Base-by-base conservation (phyloP, 2,113 vertebrate genomes). In the Cyprinodon tularosa region DNA sequence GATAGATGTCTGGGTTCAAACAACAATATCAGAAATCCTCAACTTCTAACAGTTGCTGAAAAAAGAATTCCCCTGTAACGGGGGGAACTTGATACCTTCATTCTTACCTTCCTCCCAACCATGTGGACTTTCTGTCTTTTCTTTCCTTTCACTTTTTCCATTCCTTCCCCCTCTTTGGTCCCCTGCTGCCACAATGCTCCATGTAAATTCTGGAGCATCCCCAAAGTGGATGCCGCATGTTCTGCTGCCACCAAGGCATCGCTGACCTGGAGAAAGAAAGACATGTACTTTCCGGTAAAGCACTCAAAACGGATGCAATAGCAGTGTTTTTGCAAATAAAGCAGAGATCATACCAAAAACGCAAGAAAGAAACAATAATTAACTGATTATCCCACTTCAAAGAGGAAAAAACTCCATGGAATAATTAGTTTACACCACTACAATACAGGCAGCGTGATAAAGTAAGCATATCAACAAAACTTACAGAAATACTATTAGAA, bases 31-130 rank as follows among this genome's bases (percentile, higher is more conserved):
- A 62, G 15, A 77, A 0, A 12, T 29, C 4, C 38, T 40, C 37
- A 40, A 40, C n/a, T 53, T 17, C 39, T 61, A 84, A 71, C 0
- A 69, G 79, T 72, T 83, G 10, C 78, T 72, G 66, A 83, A 86
- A 84, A 86, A 81, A 63, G 84, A 90, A 82, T 84, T 78, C 81
- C 88, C 87, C 57, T 71, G 38, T 22, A 66, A 89, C 0, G 57
- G 68, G 72, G 50, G 71, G 77, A 59, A 77, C 4, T 62, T 53
- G 86, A 90, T 93, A 92, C 92, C 92, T 93, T 93, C 80, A 3
- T 39, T 84, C 91, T 93, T 94, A 95, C 94, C 94, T 94, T 94
- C 93, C 83, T 94, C 93, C 93, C 93, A 94, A 37, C 91, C 91
- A 68, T 91, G 93, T 64, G 90, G 88, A 76, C 86, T 93, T 84